A percentile compares a stretch with the other conserved stretches of the same genome.
Conservation (phyloP, 2,797 vertebrate species). For the Mormyrus proboscirostris region DNA sequence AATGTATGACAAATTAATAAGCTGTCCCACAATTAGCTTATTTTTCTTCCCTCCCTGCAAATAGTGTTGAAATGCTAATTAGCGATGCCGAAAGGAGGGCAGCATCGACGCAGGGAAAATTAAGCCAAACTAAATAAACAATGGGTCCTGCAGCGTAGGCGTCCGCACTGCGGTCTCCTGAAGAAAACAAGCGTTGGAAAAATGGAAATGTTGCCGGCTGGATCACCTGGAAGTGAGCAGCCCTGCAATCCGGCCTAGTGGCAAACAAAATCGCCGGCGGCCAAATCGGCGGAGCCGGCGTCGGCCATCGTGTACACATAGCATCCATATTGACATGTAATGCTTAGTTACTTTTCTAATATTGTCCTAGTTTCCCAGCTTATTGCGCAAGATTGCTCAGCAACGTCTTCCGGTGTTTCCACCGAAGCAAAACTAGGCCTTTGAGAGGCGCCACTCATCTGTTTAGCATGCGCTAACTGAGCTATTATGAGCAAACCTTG, state of each 20-base stretch:
- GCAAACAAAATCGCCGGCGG: neutral
- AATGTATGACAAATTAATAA: constrained; percentile 32
- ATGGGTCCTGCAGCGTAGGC: neutral
- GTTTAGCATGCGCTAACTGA: neutral
- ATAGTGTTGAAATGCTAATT: constrained; percentile 27
- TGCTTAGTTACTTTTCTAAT: neutral
- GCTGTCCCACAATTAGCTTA: constrained; percentile 29
- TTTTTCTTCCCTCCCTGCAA: constrained; percentile 18
- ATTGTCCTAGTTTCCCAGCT: neutral
- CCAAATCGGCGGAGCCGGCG: neutral
- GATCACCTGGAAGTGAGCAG: neutral
- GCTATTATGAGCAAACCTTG: neutral
- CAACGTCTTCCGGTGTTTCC: neutral
- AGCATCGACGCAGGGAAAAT: constrained; percentile 27
- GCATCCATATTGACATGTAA: neutral
- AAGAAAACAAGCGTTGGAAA: neutral
- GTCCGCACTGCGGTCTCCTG: neutral
- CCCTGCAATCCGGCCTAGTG: neutral
- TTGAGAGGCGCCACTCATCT: neutral
- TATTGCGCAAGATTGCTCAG: neutral
- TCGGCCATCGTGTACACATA: neutral
- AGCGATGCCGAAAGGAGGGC: constrained; percentile 25
- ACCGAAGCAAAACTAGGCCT: neutral
- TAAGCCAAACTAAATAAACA: constrained; percentile 26
- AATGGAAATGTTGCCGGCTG: neutral